Evolutionary conservation across 2,797 vertebrate genomes (phyloP), one percentile per base, ranked within the genome.

Genomic region (Etheostoma nigrum): DNA sequence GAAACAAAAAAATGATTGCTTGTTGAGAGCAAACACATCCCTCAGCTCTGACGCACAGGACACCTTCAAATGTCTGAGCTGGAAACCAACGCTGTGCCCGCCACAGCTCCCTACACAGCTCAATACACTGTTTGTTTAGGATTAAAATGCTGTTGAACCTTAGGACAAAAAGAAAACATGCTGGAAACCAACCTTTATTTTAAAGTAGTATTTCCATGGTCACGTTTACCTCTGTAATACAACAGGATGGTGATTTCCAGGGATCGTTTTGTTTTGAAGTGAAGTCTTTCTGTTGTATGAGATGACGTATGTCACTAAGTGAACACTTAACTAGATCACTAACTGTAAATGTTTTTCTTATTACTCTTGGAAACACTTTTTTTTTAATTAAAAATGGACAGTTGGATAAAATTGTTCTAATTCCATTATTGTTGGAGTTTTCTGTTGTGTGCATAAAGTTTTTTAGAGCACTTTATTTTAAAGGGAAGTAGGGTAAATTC

Each of bases 261-360:
- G 92, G 91, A 94, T 91, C 47, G 88, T 89, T 87, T 82, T 69
- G 75, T 89, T 92, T 86, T 79, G 81, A 86, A 89, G 89, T 92
- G 89, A 94, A 93, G 91, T 89, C 87, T 90, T 91, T 92, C 92
- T 90, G 91, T 94, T 94, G 90, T 92, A 93, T 88, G 89, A 92
- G 91, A 93, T 82, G 79, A 92, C 93, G 88, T 94, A 93, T 90
- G 89, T 93, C 91, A 93, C 91, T 86, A 94, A 91, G 92, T 95
- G 91, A 93, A 94, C 88, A 86, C 89, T 94, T 92, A 91, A 92
- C 84, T 92, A 92, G 89, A 94, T 93, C 94, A 95, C 93, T 73
- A 95, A 94, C 92, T 95, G 93, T 95, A 93, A 90, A 94, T 94
- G 86, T 93, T 94, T 92, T 93, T 90, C 88, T 90, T 94, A 92